Percentiles rank a stretch among this genome's conserved stretches.
phyloP scores from a whole-genome alignment of 2,888 invertebrate genomes.

The Megamerina dolium region DNA sequence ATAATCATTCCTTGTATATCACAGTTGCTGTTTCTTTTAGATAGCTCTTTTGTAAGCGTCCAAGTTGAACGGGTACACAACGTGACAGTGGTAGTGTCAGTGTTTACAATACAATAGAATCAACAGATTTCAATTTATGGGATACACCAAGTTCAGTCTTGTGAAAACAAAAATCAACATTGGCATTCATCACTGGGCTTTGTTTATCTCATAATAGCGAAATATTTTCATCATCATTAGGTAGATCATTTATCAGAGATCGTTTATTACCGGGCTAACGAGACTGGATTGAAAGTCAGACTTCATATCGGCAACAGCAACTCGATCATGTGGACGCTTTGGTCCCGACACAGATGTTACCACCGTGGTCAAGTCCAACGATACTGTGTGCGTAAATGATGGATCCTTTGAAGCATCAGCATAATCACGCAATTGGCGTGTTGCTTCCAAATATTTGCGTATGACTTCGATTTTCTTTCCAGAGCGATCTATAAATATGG shows the following conservation, averaged over 20 bases:
- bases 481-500: slow-evolving; percentile 66
- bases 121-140: slow-evolving; percentile 44
- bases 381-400: slow-evolving; percentile 59
- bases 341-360: slow-evolving; percentile 95
- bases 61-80: background rate
- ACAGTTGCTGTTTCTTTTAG: slow-evolving; percentile 51
- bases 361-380: slow-evolving; percentile 79
- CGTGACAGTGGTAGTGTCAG: background rate
- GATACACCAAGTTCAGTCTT: slow-evolving; percentile 49
- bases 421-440: slow-evolving; percentile 80
- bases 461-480: slow-evolving; percentile 71
- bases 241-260: background rate
- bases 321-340: slow-evolving; percentile 93
- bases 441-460: slow-evolving; percentile 73
- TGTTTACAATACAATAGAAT: background rate
- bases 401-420: slow-evolving; percentile 71
- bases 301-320: slow-evolving; percentile 86
- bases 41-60: slow-evolving; percentile 46
- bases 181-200: slow-evolving; percentile 49
- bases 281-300: slow-evolving; percentile 81
- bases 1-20: slow-evolving; percentile 37
- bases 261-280: slow-evolving; percentile 71
- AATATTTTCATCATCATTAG: slow-evolving; percentile 15
- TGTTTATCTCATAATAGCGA: slow-evolving; percentile 48
- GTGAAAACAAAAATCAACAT: slow-evolving; percentile 25